A percentile compares a stretch with the other conserved stretches of the same genome.
Evolutionary conservation across 2,888 invertebrate genomes (phyloP).

Genomic region (Platycheirus albimanus): DNA sequence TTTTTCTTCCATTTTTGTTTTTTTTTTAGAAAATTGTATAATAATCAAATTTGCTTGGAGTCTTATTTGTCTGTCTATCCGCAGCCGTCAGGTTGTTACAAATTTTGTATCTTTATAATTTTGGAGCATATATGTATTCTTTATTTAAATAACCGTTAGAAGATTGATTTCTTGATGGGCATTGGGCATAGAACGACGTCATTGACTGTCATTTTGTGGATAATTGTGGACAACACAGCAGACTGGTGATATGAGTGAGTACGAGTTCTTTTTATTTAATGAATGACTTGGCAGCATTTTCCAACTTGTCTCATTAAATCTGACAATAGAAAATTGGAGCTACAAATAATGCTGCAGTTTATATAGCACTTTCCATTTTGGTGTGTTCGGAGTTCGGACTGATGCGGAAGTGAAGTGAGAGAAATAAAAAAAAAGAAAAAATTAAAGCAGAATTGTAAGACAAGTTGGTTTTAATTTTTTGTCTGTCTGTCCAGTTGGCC

Average conservation of each 20-base stretch:
- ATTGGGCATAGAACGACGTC: not conserved
- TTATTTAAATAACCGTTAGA: slow-evolving; percentile 18
- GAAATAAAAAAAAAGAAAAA: too few relatives aligned
- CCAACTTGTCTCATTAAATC: slow-evolving; percentile 26
- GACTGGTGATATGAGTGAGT: not conserved
- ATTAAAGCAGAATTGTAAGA: slow-evolving; percentile 29
- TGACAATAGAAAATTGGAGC: slow-evolving; percentile 19
- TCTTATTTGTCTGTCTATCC: slow-evolving; percentile 29
- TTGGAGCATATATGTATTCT: not conserved
- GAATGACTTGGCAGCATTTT: slow-evolving; percentile 30
- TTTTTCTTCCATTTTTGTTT: too few relatives aligned
- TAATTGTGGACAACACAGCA: slow-evolving; percentile 4
- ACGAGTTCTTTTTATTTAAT: slow-evolving; percentile 12
- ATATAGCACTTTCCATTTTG: slow-evolving; percentile 73
- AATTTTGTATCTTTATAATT: slow-evolving; percentile 1
- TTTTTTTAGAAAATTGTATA: slow-evolving; percentile 60
- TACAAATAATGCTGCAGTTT: slow-evolving; percentile 45
- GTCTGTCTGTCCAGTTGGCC: not conserved
- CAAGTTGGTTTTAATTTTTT: slow-evolving; percentile 14
- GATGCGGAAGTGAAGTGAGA: slow-evolving; percentile 52
- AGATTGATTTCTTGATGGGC: slow-evolving; percentile 49
- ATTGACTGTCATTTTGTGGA: slow-evolving; percentile 18
- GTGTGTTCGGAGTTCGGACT: not conserved
- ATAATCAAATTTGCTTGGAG: slow-evolving; percentile 62
- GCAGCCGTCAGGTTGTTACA: slow-evolving; percentile 34